These are phyloP conservation scores for Henricia sp. DNA, from an alignment of 53 echinoderm and acorn worm genomes.

Conservation along the genomic window DNA sequence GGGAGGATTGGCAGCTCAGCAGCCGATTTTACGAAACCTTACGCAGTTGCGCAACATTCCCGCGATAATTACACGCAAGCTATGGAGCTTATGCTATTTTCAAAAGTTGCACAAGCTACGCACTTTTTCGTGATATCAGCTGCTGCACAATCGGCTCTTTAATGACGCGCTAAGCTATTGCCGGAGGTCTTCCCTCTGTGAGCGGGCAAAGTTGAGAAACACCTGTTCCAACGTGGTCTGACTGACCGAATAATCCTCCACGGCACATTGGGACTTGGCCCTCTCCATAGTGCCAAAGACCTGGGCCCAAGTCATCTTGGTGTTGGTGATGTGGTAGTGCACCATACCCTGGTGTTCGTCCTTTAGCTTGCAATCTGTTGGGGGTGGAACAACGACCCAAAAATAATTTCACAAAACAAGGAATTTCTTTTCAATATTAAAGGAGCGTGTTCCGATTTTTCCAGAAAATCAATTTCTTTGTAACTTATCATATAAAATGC, in stretches of 20 bases:
- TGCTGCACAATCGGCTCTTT: too few relatives aligned
- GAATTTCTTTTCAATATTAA: too few relatives aligned
- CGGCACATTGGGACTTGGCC: conserved; percentile 62
- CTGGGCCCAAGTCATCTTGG: conserved; percentile 76
- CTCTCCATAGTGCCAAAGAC: conserved; percentile 89
- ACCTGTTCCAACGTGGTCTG: conserved; percentile 90
- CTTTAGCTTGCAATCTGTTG: conserved; percentile 75
- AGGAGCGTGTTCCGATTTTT: too few relatives aligned
- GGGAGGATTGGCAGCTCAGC: too few relatives aligned
- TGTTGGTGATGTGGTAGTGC: conserved; percentile 82
- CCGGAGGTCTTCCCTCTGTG: conserved; percentile 70
- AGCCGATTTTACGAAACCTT: too few relatives aligned
- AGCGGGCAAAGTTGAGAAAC: conserved; percentile 88
- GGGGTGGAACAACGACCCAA: background rate
- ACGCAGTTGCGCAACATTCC: too few relatives aligned
- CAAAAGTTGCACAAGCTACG: too few relatives aligned
- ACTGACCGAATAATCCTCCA: conserved; percentile 90
- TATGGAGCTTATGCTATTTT: too few relatives aligned
- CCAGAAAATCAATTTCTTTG: too few relatives aligned
- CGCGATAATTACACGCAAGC: too few relatives aligned
- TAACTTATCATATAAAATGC: too few relatives aligned
- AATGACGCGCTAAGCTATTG: conserved; percentile 10
- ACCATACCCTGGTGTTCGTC: conserved; percentile 91
- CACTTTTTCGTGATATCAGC: too few relatives aligned
- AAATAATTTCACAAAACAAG: background rate